Evolutionary conservation across 2,797 vertebrate species (phyloP).

Genomic region (Odontamblyopus rebecca): DNA sequence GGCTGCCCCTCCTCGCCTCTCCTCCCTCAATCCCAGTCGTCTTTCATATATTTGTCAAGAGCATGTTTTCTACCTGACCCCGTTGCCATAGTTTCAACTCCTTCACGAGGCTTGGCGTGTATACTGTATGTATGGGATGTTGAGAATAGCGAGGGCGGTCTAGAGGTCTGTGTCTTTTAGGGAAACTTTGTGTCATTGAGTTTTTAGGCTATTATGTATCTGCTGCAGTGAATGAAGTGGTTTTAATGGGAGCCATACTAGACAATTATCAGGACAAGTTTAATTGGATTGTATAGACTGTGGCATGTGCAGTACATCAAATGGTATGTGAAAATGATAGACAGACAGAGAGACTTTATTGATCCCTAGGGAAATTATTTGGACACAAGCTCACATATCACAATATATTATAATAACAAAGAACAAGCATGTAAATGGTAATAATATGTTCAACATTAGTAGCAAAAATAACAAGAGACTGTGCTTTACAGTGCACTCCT

Average conservation of each 20-base stretch:
- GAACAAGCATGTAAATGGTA: no score
- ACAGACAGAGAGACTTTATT: no score
- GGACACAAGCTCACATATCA: no score
- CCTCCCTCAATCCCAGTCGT: slow-evolving; percentile 47
- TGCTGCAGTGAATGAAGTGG: slow-evolving; percentile 21
- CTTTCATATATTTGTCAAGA: slow-evolving; percentile 73
- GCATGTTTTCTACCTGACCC: slow-evolving; percentile 62
- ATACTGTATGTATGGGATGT: slow-evolving; percentile 63
- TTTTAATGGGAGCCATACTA: slow-evolving; percentile 29
- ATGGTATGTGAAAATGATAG: neutral
- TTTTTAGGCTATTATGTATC: slow-evolving; percentile 28
- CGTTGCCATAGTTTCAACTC: slow-evolving; percentile 69
- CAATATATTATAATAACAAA: no score
- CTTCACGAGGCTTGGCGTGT: slow-evolving; percentile 49
- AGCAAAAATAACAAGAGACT: no score
- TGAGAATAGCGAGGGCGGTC: slow-evolving; percentile 55
- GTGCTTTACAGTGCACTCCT: no score
- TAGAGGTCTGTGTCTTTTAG: slow-evolving; percentile 49
- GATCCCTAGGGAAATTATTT: no score
- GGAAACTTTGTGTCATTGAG: slow-evolving; percentile 42
- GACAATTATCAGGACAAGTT: slow-evolving; percentile 32
- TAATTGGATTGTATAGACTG: slow-evolving; percentile 56
- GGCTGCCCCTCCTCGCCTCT: slow-evolving; percentile 40
- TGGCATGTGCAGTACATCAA: slow-evolving; percentile 12
- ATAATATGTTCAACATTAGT: no score